phyloP scores from a whole-genome alignment of 2,888 invertebrate genomes.

The Dicranocentrus wangi region DNA sequence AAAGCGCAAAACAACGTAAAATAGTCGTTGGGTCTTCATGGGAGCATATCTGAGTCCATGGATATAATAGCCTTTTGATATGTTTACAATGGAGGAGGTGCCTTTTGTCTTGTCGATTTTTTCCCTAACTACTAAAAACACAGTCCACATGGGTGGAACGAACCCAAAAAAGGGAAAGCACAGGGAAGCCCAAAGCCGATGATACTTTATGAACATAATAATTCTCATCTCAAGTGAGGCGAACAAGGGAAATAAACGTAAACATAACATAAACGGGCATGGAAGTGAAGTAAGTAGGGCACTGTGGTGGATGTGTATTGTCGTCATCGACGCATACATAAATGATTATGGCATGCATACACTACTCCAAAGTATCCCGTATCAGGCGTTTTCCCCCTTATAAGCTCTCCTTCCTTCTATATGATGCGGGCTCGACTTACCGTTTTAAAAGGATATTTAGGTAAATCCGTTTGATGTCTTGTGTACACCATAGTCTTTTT shows the following conservation, averaged over 20 bases:
- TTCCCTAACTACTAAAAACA: too few species aligned
- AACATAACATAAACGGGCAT: constrained; percentile 8
- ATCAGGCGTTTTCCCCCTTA: too few species aligned
- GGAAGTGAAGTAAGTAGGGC: constrained; percentile 59
- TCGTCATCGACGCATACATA: constrained; percentile 61
- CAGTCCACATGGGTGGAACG: too few species aligned
- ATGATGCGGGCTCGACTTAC: constrained; percentile 33
- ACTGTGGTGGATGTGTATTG: constrained; percentile 33
- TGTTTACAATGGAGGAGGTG: constrained; percentile 45
- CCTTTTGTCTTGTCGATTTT: constrained; percentile 51
- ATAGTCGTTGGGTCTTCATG: background rate
- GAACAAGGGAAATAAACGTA: constrained; percentile 20
- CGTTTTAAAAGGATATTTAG: constrained; percentile 57
- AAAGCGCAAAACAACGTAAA: constrained; percentile 1
- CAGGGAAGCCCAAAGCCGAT: constrained; percentile 1
- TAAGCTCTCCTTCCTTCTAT: background rate
- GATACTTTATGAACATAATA: constrained; percentile 36
- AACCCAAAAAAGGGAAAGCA: constrained; percentile 10
- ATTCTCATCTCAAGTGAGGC: constrained; percentile 36
- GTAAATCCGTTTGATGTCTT: constrained; percentile 46
- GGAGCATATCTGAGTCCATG: constrained; percentile 12
- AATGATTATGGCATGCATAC: constrained; percentile 54
- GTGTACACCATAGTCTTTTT: constrained; percentile 4
- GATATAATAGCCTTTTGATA: constrained; percentile 52
- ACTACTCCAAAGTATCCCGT: too few species aligned